Conservation (phyloP, 2,113 vertebrate species). For the Ctenodactylus gundi region DNA sequence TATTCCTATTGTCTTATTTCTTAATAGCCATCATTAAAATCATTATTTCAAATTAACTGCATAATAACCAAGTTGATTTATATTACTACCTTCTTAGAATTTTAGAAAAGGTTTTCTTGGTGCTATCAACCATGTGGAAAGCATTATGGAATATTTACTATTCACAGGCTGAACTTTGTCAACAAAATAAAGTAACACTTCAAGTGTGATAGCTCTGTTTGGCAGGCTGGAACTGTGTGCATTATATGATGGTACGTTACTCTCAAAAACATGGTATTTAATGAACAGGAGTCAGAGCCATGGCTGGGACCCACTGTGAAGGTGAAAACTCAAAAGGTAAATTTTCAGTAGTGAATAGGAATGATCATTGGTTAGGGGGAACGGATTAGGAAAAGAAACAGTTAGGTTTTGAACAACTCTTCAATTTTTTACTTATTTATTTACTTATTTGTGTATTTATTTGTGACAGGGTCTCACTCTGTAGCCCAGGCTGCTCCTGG, state of each 20-base stretch:
- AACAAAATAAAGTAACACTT: neutral
- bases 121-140: neutral
- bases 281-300: neutral
- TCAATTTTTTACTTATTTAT: neutral
- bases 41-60: neutral
- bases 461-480: too few relatives aligned
- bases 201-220: neutral
- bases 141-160: neutral
- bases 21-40: neutral
- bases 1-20: neutral
- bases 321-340: neutral
- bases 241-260: neutral
- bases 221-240: neutral
- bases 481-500: too few relatives aligned
- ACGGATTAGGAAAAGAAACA: neutral
- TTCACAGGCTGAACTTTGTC: neutral
- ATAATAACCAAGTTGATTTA: neutral
- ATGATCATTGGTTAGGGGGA: neutral
- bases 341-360: neutral
- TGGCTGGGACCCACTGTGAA: neutral
- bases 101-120: neutral
- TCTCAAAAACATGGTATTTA: neutral
- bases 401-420: neutral
- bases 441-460: neutral
- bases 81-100: neutral